Percentiles rank a stretch among this genome's conserved stretches.
phyloP scores from a whole-genome alignment of 1,140 invertebrate species.

The Rhopalosiphum maidis region DNA sequence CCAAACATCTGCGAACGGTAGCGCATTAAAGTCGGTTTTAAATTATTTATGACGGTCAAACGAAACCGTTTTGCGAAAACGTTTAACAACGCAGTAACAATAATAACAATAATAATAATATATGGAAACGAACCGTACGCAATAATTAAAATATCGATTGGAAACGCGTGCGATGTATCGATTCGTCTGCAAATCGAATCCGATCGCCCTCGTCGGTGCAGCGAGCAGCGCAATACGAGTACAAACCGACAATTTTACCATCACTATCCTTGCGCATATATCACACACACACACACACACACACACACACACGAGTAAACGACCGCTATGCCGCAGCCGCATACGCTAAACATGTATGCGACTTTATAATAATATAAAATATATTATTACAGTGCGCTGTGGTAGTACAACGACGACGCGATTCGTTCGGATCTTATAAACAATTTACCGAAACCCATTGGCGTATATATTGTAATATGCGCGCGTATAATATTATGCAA shows the following conservation, averaged over 20 bases:
- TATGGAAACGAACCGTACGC: not conserved
- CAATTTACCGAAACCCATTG: conserved; percentile 14
- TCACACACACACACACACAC: too few species aligned
- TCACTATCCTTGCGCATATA: too few species aligned
- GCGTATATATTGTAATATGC: not conserved
- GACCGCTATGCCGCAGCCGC: too few species aligned
- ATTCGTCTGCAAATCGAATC: not conserved
- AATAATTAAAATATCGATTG: not conserved
- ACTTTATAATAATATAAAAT: not conserved
- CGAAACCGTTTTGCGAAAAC: not conserved
- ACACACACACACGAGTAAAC: too few species aligned
- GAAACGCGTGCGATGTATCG: not conserved
- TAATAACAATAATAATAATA: too few species aligned
- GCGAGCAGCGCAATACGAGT: too few species aligned
- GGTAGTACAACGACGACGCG: not conserved
- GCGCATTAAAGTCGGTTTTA: not conserved
- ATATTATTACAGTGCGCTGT: too few species aligned
- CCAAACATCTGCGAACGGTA: not conserved
- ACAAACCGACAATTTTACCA: too few species aligned
- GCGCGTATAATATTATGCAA: not conserved
- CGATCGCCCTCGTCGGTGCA: not conserved
- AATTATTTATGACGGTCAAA: not conserved
- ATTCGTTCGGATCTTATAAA: not conserved
- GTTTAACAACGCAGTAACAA: not conserved
- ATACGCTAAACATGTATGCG: too few species aligned